A percentile compares a stretch with the other conserved stretches of the same genome.
Evolutionary conservation across 2,113 vertebrate genomes (phyloP).

Genomic region (Gymnorhina tibicen): DNA sequence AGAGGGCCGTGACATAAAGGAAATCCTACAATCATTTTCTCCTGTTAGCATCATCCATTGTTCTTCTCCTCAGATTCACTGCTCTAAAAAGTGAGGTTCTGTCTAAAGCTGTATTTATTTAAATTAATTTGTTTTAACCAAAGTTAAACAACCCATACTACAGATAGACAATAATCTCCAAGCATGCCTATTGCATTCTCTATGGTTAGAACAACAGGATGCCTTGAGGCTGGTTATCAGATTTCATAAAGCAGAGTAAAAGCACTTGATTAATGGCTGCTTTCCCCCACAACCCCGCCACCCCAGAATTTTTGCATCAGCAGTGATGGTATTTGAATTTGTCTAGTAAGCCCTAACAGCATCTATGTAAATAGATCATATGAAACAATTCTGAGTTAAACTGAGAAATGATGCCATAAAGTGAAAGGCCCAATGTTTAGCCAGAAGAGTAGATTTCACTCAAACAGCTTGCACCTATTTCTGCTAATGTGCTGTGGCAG

Average conservation of each 20-base stretch:
- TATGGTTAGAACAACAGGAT: neutral
- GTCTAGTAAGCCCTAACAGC: neutral
- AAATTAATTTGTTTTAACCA: neutral
- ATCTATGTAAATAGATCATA: neutral
- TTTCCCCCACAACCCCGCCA: neutral
- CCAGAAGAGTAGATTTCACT: neutral
- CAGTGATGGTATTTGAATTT: neutral
- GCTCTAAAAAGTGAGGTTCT: neutral
- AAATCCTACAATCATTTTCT: neutral
- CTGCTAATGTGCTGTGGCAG: neutral
- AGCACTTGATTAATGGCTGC: neutral
- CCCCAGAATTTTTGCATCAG: neutral
- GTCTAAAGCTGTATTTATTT: neutral
- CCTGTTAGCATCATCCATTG: neutral
- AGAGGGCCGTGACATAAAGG: neutral
- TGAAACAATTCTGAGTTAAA: neutral
- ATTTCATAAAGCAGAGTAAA: neutral
- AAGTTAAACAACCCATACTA: neutral
- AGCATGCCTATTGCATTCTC: neutral
- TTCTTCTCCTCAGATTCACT: neutral
- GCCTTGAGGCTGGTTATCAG: neutral
- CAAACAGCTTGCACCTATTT: neutral
- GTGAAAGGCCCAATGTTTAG: neutral
- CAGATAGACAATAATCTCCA: neutral
- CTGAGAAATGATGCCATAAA: neutral